phyloP scores from a whole-genome alignment of 2,888 invertebrate genomes.

The Megastigmus dorsalis region DNA sequence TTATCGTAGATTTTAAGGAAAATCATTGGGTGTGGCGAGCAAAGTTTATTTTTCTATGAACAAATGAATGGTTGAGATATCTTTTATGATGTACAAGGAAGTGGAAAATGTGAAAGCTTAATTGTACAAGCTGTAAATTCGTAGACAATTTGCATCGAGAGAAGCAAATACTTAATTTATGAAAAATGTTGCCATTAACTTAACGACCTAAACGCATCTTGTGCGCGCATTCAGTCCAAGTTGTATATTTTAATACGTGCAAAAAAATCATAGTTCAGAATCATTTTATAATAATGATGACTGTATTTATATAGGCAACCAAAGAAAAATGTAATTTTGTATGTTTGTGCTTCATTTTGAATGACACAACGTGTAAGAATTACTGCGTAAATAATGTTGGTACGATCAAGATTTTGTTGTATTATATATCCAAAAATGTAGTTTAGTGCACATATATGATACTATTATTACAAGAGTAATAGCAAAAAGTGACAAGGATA shows the following conservation, averaged over 20 bases:
- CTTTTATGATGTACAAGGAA: slow-evolving; percentile 23
- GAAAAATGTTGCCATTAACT: slow-evolving; percentile 40
- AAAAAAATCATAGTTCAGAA: slow-evolving; percentile 56
- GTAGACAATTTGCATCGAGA: slow-evolving; percentile 20
- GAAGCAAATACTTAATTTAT: slow-evolving; percentile 45
- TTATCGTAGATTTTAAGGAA: slow-evolving; percentile 37
- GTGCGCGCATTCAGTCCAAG: slow-evolving; percentile 31
- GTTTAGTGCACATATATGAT: background rate
- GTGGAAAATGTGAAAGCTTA: slow-evolving; percentile 9
- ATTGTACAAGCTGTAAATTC: slow-evolving; percentile 39
- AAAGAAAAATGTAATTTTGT: slow-evolving; percentile 61
- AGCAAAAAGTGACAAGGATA: slow-evolving; percentile 31
- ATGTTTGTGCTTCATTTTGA: slow-evolving; percentile 60
- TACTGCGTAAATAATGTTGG: slow-evolving; percentile 35
- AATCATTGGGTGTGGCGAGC: slow-evolving; percentile 25
- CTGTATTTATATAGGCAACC: slow-evolving; percentile 59
- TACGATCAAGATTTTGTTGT: slow-evolving; percentile 50
- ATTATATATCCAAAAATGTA: slow-evolving; percentile 40
- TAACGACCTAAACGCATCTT: slow-evolving; percentile 30
- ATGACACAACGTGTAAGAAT: slow-evolving; percentile 57
- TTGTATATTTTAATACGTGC: slow-evolving; percentile 57
- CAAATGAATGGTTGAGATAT: slow-evolving; percentile 51
- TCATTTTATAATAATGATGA: slow-evolving; percentile 59
- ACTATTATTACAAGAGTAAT: slow-evolving; percentile 30
- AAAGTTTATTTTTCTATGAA: slow-evolving; percentile 64